Evolutionary conservation across 92 coral and sea anemone species (phyloP), one percentile per base, ranked within the genome.

Genomic region (Epizoanthus fatuus): DNA sequence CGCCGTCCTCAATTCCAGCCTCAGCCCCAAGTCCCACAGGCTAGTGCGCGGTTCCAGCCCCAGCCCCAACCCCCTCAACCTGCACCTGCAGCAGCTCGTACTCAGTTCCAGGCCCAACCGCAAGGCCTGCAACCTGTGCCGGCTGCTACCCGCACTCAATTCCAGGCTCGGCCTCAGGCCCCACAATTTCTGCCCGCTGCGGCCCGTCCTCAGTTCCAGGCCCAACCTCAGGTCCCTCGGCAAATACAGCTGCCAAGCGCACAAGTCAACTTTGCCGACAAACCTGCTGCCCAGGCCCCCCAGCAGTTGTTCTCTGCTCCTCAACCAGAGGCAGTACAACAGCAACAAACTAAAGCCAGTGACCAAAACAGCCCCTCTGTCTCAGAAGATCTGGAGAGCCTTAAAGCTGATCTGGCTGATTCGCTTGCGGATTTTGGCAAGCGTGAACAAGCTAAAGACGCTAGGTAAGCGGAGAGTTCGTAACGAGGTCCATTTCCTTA

Each of bases 351-450:
- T 7, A 38, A 39, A 14, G 59, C 3, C 67, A 56, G 54, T 7
- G 53, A 64, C 1, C 69, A 47, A 12, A n/a, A 15, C 13, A 59
- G 22, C 5, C 63, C 81, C 3, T 17, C 11, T 15, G 9, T 9
- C 69, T 62, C 82, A 44, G 82, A 77, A 17, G 69, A 77, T 22
- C 82, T 77, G 6, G 82, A 77, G 20, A 77, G 82, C 22, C 82
- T 77, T 6, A 77, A 77, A 60, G 82, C 70, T 10, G 82, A 77
- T 40, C 32, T 77, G 19, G 82, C 82, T 60, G 64, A 77, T 37
- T 77, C 82, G 12, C 70, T 77, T 37, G 71, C 70, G 58, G 70
- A 77, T 22, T 77, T 77, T 60, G 35, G 69, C 51, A 77, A 62
- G 13, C 55, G 29, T 20, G 40, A 77, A 20, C 44, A 22, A 12